Evolutionary conservation across 1,140 invertebrate species (phyloP).

Genomic region (Laupala kohalensis): DNA sequence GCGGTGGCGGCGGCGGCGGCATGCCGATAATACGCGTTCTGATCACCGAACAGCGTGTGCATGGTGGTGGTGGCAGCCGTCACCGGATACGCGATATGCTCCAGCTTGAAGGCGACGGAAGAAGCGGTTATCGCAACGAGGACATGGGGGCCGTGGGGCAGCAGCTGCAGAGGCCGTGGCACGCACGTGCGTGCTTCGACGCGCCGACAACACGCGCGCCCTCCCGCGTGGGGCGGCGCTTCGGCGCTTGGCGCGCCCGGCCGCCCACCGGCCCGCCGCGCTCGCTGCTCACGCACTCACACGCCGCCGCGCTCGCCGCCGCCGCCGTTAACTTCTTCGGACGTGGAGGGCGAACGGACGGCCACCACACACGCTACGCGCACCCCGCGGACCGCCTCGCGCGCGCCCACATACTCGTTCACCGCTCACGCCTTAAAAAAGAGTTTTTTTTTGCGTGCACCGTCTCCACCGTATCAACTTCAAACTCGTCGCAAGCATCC

Average conservation of each 20-base stretch:
- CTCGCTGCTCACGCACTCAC: background rate
- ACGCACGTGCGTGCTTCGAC: background rate
- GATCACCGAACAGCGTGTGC: slow-evolving; percentile 76
- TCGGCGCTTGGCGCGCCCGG: background rate
- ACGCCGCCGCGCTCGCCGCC: slow-evolving; percentile 6
- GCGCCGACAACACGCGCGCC: too few relatives aligned
- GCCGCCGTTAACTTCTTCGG: too few relatives aligned
- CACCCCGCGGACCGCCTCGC: background rate
- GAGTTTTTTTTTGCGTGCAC: too few relatives aligned
- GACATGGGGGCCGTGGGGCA: too few relatives aligned
- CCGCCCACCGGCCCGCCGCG: background rate
- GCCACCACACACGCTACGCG: too few relatives aligned
- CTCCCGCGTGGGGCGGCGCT: too few relatives aligned
- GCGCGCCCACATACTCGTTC: background rate
- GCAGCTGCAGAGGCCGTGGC: background rate
- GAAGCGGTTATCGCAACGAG: background rate
- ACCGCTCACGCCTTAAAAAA: too few relatives aligned
- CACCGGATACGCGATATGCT: slow-evolving; percentile 3
- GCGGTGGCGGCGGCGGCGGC: slow-evolving; percentile 27
- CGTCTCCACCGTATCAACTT: too few relatives aligned
- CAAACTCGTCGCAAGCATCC: background rate
- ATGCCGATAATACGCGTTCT: slow-evolving; percentile 56
- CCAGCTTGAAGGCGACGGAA: slow-evolving; percentile 1
- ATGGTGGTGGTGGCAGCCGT: slow-evolving; percentile 32
- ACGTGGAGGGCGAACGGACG: too few relatives aligned